A percentile compares a stretch with the other conserved stretches of the same genome.
These are phyloP conservation scores for Sanderia malayensis DNA, from an alignment of 30 jellyfish, hydroid and myxozoan genomes.

Conservation along the genomic window DNA sequence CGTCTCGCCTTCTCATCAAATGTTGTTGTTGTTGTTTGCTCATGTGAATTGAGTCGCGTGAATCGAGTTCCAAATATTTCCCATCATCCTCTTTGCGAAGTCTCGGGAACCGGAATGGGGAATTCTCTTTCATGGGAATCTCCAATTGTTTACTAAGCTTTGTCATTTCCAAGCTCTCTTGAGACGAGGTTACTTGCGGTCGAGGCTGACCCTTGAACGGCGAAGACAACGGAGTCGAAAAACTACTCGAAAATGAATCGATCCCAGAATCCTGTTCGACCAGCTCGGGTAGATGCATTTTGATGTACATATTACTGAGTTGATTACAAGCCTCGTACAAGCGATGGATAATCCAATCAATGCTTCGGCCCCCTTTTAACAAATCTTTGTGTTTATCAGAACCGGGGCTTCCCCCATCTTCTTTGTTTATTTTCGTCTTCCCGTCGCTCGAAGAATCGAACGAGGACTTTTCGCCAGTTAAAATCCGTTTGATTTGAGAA, in stretches of 20 bases:
- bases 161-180: constrained; percentile 81
- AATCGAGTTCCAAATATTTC: constrained; percentile 57
- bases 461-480: constrained; percentile 79
- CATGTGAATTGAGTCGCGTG: constrained; percentile 40
- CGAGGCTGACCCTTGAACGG: constrained; percentile 70
- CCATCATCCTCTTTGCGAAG: constrained; percentile 67
- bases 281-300: constrained; percentile 73
- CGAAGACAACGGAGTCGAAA: constrained; percentile 80
- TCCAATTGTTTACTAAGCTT: constrained; percentile 57
- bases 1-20: constrained; percentile 64
- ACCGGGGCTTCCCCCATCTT: constrained; percentile 33
- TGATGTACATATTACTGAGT: constrained; percentile 78
- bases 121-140: constrained; percentile 35
- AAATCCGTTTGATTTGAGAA: constrained; percentile 83
- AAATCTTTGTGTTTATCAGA: constrained; percentile 77
- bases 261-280: constrained; percentile 94
- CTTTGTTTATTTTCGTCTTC: constrained; percentile 44
- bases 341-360: constrained; percentile 96
- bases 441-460: constrained; percentile 69
- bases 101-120: constrained; percentile 81
- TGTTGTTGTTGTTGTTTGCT: constrained; percentile 62
- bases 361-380: constrained; percentile 81
- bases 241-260: constrained; percentile 63
- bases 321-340: constrained; percentile 94
- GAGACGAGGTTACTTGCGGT: constrained; percentile 77